These are phyloP conservation scores for Heliconius melpomene DNA, from an alignment of 1,140 invertebrate species.

Conservation along the genomic window DNA sequence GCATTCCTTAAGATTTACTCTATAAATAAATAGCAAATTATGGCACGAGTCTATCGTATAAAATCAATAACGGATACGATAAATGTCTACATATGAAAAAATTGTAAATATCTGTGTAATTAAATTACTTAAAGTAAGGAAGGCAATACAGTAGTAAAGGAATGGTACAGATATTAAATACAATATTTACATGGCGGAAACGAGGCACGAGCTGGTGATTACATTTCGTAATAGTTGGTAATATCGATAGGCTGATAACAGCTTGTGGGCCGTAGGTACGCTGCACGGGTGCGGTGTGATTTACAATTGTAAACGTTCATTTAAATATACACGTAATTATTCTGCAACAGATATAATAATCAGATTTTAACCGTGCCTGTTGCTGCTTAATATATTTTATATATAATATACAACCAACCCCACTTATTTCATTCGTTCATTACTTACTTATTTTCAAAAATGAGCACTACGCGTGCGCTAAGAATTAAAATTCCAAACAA, in stretches of 20 bases:
- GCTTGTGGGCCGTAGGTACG: background rate
- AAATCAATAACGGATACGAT: too few species aligned
- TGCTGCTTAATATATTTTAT: background rate
- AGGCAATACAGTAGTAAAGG: background rate
- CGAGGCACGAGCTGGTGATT: conserved; percentile 17
- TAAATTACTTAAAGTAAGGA: background rate
- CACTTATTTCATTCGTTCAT: background rate
- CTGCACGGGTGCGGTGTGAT: conserved; percentile 2
- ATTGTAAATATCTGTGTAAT: background rate
- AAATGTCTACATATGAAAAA: background rate
- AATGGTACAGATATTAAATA: background rate
- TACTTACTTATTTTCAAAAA: too few species aligned
- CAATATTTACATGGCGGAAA: conserved; percentile 23
- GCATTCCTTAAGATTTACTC: background rate
- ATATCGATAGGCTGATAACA: conserved; percentile 13
- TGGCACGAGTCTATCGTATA: background rate
- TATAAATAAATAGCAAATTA: background rate
- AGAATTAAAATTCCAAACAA: too few species aligned
- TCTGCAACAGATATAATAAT: background rate
- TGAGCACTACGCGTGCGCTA: too few species aligned
- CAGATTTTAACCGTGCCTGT: background rate
- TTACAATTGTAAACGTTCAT: conserved; percentile 14
- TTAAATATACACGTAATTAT: conserved; percentile 9
- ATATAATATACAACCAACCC: background rate
- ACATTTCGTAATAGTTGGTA: conserved; percentile 21